These are phyloP conservation scores for Drosophila nr. perissopoda DNA, from an alignment of 2,888 invertebrate species.

Conservation along the genomic window DNA sequence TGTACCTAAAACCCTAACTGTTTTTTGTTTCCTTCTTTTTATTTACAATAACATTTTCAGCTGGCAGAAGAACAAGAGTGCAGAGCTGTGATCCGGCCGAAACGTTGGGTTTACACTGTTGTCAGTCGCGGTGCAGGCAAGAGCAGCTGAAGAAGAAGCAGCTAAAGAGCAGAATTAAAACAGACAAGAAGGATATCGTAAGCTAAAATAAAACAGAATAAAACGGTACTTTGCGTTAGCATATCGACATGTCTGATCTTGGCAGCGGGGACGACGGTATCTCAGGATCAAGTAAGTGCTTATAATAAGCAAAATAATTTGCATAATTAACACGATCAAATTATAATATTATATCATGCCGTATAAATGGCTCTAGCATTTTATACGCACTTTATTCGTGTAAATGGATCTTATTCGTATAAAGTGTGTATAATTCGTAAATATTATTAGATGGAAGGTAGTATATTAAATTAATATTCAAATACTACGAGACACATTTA, in stretches of 20 bases:
- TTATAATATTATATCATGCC: background rate
- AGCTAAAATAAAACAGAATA: background rate
- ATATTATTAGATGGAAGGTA: too few species aligned
- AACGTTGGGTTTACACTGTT: constrained; percentile 30
- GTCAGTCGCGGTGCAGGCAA: constrained; percentile 16
- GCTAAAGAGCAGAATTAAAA: background rate
- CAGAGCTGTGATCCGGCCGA: constrained; percentile 33
- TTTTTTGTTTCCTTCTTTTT: background rate
- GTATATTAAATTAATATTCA: background rate
- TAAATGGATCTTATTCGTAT: background rate
- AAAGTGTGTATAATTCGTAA: too few species aligned
- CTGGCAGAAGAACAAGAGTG: constrained; percentile 7
- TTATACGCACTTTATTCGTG: background rate
- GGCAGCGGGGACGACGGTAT: constrained; percentile 92
- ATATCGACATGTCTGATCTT: constrained; percentile 89
- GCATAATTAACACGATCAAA: background rate
- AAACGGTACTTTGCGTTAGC: background rate
- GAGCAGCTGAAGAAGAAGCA: background rate
- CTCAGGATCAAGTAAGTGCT: constrained; percentile 91
- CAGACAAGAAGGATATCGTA: background rate
- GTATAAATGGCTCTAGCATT: background rate
- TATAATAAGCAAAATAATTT: background rate
- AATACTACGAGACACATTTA: background rate
- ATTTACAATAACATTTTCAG: constrained; percentile 4
- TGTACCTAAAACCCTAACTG: background rate